A percentile compares a stretch with the other conserved stretches of the same genome.
Evolutionary conservation across 2,113 vertebrate species (phyloP).

Genomic region (Abramis brama): DNA sequence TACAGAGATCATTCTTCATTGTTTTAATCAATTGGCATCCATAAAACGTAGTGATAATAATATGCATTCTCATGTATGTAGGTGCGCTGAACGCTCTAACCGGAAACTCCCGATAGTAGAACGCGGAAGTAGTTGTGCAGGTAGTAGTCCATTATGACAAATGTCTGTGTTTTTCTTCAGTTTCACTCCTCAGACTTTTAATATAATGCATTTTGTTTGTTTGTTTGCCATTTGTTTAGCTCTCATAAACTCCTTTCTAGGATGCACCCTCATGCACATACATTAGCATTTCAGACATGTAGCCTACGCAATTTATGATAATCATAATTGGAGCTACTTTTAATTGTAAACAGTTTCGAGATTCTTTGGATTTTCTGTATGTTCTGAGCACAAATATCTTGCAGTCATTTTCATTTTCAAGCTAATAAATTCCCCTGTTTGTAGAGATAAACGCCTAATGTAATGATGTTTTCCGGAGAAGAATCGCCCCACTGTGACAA

Average conservation of each 20-base stretch:
- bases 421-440: conserved; percentile 50
- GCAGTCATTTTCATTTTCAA: conserved; percentile 47
- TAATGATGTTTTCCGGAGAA: conserved; percentile 53
- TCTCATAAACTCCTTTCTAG: neutral
- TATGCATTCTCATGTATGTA: too few species aligned
- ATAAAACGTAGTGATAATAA: too few species aligned
- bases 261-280: neutral
- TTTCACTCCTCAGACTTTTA: neutral
- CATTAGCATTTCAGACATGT: conserved; percentile 35
- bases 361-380: conserved; percentile 26
- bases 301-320: neutral
- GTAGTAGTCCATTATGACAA: neutral
- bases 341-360: conserved; percentile 40
- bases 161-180: neutral
- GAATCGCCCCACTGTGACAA: conserved; percentile 52
- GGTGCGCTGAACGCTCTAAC: too few species aligned
- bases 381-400: conserved; percentile 37
- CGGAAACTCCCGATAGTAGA: too few species aligned
- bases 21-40: too few species aligned
- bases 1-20: too few species aligned
- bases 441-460: conserved; percentile 51
- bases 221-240: neutral
- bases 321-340: conserved; percentile 35
- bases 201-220: neutral
- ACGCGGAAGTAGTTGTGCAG: too few species aligned